A percentile compares a stretch with the other conserved stretches of the same genome.
These are phyloP conservation scores for Chelidonichthys spinosus DNA, from an alignment of 2,797 vertebrate species.

Conservation along the genomic window DNA sequence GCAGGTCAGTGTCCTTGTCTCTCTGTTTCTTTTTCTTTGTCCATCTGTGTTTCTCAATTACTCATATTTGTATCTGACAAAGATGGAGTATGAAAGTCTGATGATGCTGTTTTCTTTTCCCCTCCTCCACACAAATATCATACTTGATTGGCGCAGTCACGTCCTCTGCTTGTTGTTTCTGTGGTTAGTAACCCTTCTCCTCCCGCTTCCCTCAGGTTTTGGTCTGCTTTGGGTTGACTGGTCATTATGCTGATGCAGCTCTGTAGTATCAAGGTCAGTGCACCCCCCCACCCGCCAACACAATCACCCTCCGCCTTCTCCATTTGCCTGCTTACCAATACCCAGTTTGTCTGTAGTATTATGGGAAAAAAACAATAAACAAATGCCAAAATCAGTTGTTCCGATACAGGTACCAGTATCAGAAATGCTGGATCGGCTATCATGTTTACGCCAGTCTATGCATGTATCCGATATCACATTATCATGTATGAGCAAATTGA, in stretches of 20 bases:
- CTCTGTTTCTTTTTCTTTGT: slow-evolving; percentile 34
- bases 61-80: slow-evolving; percentile 54
- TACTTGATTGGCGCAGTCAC: slow-evolving; percentile 44
- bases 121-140: background rate
- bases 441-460: too few relatives aligned
- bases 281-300: slow-evolving; percentile 79
- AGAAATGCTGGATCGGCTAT: background rate
- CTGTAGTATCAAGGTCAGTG: slow-evolving; percentile 99
- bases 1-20: slow-evolving; percentile 28
- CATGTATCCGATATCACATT: too few relatives aligned
- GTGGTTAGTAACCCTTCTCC: slow-evolving; percentile 86
- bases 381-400: background rate
- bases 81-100: slow-evolving; percentile 54
- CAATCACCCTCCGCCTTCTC: slow-evolving; percentile 9
- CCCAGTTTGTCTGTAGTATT: slow-evolving; percentile 12
- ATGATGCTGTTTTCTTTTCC: background rate
- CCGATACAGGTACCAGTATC: background rate
- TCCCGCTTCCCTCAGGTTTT: slow-evolving; percentile 96
- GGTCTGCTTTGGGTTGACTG: slow-evolving; percentile 94
- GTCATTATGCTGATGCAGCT: slow-evolving; percentile 99
- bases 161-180: slow-evolving; percentile 55
- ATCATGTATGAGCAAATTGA: too few relatives aligned
- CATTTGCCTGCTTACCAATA: slow-evolving; percentile 20
- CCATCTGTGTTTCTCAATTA: slow-evolving; percentile 36
- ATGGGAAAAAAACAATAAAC: background rate